Evolutionary conservation across 1,140 invertebrate species (phyloP).

Genomic region (Euborellia annulipes): DNA sequence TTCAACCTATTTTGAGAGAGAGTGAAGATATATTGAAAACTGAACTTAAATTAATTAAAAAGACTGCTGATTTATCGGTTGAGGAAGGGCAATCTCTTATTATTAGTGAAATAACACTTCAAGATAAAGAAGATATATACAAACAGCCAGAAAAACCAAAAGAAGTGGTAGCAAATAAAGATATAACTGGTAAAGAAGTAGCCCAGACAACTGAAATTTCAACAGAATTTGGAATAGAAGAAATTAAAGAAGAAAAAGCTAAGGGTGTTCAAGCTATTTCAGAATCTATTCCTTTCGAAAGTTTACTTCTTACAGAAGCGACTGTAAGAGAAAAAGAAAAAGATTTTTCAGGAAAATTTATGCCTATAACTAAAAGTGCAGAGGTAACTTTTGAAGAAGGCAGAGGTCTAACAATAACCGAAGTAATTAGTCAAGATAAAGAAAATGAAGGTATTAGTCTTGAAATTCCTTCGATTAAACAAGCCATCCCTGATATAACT

Average conservation of each 20-base stretch:
- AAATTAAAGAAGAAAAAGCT: constrained; percentile 22
- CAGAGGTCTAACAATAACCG: constrained; percentile 27
- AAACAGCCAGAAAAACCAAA: constrained; percentile 22
- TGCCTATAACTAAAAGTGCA: constrained; percentile 23
- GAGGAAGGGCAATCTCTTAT: constrained; percentile 29
- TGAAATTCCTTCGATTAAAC: constrained; percentile 14
- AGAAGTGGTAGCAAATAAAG: constrained; percentile 22
- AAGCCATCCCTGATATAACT: constrained; percentile 22
- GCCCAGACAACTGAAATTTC: constrained; percentile 28
- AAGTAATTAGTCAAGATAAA: constrained; percentile 28
- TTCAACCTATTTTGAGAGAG: constrained; percentile 22
- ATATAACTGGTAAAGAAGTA: constrained; percentile 22
- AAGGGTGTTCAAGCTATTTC: constrained; percentile 19
- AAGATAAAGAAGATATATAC: constrained; percentile 28
- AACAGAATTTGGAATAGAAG: constrained; percentile 21
- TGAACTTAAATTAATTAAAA: constrained; percentile 19
- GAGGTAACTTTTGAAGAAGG: constrained; percentile 17
- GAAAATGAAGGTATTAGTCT: constrained; percentile 20
- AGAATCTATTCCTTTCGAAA: constrained; percentile 25
- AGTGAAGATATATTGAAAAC: constrained; percentile 21
- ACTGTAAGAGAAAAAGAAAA: constrained; percentile 26
- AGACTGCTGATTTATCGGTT: constrained; percentile 26
- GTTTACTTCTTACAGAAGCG: constrained; percentile 26
- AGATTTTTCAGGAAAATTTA: constrained; percentile 20
- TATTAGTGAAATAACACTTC: constrained; percentile 28